Evolutionary conservation across 2,797 vertebrate species (phyloP), one percentile per base, ranked within the genome.

Genomic region (Chaenodraco wilsoni): DNA sequence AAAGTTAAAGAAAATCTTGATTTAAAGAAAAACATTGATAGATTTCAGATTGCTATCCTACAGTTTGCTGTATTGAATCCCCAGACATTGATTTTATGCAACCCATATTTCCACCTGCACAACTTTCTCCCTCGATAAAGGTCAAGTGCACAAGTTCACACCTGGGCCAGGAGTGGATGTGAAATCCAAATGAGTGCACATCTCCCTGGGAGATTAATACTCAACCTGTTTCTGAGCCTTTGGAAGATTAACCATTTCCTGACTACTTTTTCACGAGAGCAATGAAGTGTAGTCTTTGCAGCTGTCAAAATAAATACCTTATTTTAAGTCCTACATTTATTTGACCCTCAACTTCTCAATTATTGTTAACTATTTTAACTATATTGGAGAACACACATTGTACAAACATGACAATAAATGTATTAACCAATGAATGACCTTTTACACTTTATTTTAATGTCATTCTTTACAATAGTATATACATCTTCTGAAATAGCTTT

Each of bases 191-290:
- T 72, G 84, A 87, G 81, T 82, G 84, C 87, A 84, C 11, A 67
- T 77, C 84, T 82, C 88, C 63, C 71, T 66, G 46, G 87, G 89
- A 87, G 87, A 92, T 88, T 87, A 88, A 91, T 88, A 71, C 83
- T 82, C 69, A 87, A 78, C 87, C 83, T 83, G 83, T 85, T 86
- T 88, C 78, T 60, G 62, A 83, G 69, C 59, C 64, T 61, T 74
- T 65, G 65, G 69, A 69, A 72, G 78, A 77, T 72, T 76, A 84
- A 84, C 75, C 81, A 67, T 49, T 74, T 74, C 64, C 68, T 61
- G 77, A 74, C 80, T 75, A 40, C 65, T 80, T 85, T 86, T 77
- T 81, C 51, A 69, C 57, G 2, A 16, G 23, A 67, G 68, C 59
- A 72, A 23, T 60, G 81, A 84, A 80, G 61, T 23, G 16, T 16